Base-by-base conservation (phyloP, 2,797 vertebrate species). In the Crypturellus tataupa region DNA sequence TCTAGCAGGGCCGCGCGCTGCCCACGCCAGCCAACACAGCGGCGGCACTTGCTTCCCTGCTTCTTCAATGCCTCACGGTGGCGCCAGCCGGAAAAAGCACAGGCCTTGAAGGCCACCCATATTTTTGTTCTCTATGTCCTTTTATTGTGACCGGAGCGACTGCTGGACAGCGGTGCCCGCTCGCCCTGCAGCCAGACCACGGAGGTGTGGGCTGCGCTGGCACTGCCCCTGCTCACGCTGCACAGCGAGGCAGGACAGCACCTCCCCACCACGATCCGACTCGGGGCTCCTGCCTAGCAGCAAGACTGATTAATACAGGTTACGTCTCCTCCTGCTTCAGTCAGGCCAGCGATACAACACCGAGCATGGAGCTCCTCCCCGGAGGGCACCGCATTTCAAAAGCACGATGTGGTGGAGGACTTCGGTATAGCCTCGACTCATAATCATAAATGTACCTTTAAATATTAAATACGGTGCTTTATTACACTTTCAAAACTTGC, bases 401-500 rank as follows among this genome's bases (percentile, higher is more conserved):
- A 89, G 71, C 56, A 87, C 55, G 75, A 70, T 10, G 73, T 83
- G 95, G 85, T 73, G 79, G 64, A 63, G 56, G 81, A 94, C 95
- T 96, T 92, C 69, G 94, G 80, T 88, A 72, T 23, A 92, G 90
- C 65, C 67, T 53, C 88, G 69, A 65, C 83, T 89, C 90, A 42
- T 83, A 93, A 55, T 53, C 72, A 85, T 91, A 31, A 92, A 70
- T 90, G 94, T 95, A 73, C 29, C 53, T 81, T 93, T 77, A 79
- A 70, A 75, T 80, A 93, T 85, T 94, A 95, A 91, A 80, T 86
- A 79, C 10, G 69, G 79, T 89, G 67, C 58, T 93, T 91, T 89
- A 85, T 89, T 96, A 77, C 56, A 47, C 69, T 95, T 94, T 96
- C 80, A 68, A 80, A 96, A 91, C 76, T 85, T 96, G 89, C 87